Evolutionary conservation across 2,888 invertebrate genomes (phyloP), one percentile per base, ranked within the genome.

Genomic region (Lepidonotus clava): DNA sequence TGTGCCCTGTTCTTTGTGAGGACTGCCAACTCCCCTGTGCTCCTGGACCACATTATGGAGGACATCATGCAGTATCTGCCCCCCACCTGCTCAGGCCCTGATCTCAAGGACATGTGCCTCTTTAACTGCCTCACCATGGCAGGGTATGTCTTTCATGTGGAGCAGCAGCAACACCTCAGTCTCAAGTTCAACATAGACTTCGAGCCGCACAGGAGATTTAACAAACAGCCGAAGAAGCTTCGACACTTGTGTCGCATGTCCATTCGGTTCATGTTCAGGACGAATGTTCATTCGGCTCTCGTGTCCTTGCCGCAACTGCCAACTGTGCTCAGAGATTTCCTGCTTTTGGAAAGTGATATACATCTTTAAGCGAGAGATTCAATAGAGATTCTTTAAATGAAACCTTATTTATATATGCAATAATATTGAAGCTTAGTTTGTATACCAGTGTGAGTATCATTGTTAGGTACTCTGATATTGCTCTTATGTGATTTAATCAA

Each of bases 121-220:
- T 56, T 87, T 38, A 41, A 83, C 38, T 83, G 40, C 40, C 86
- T 88, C 40, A 67, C 66, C 41, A 56, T 83, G 41, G 87, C 88
- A 11, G 88, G 88, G 21, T 88, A 87, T 56, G 56, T 56, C 41
- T 87, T 88, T 80, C n/a, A 46, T 18, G 85, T 40, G 4, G 87
- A 88, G 21, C 86, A 88, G 61, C 66, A 84, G 2, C 76, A 41
- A 28, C 86, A 87, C 36, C 61, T 88, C 67, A 46, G 61, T 28
- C 86, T 87, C 77, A 87, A 86, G 83, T 88, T 84, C 61, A 61
- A 85, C 46, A 51, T 88, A 28, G 86, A 87, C 36, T 88, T 88
- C 61, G 56, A 40, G 32, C 46, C 41, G 34, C 87, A 87, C 56
- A 36, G 40, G 14, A 21, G 34, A 21, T 77, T 53, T 36, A 24